Base-by-base conservation (phyloP, 1,140 invertebrate genomes). In the Orussus abietinus region DNA sequence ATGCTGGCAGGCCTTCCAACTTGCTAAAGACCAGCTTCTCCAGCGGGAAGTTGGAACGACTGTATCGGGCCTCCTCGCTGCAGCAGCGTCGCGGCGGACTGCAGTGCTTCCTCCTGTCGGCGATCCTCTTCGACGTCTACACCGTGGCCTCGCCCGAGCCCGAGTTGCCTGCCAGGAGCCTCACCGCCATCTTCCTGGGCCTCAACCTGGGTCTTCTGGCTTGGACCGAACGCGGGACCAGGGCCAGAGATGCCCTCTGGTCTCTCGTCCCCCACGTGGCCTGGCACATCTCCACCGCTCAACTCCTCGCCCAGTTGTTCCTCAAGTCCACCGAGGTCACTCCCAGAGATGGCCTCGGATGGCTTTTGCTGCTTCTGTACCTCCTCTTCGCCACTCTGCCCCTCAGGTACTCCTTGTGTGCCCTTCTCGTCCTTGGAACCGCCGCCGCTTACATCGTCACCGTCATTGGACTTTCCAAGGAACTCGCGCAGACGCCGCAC, bases 341-440 rank as follows among this genome's bases (percentile, higher is more conserved):
- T 19, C 72, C 73, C 13, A 63, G 76, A 34, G 78, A 83, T 47
- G 74, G 76, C 30, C 75, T 92, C 0, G 86, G 84, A 14, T 92
- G 88, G 88, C 77, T 85, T 11, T 69, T 91, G 28, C 69, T 92
- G n/a, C 64, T 90, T 33, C 82, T 88, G 45, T 94, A 90, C 58
- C 76, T 90, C n/a, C 80, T 88, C n/a, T 84, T 88, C 62, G 85
- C 89, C 21, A 85, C 88, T 1, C 62, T 92, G 43, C 90, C 90
- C 0, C 72, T 92, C 29, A 76, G 82, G 14, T 60, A 89, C 2
- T 69, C 77, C 5, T 78, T 84, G 40, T 85, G 82, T 57, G 53
- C 80, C 10, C 39, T 78, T 18, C 64, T 86, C 15, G 78, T 81
- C 3, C 41, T 81, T 6, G 74, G 74, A 10, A 81, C 79, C 0